Evolutionary conservation across 2,797 vertebrate species (phyloP), one percentile per base, ranked within the genome.

Genomic region (Capromys pilorides): DNA sequence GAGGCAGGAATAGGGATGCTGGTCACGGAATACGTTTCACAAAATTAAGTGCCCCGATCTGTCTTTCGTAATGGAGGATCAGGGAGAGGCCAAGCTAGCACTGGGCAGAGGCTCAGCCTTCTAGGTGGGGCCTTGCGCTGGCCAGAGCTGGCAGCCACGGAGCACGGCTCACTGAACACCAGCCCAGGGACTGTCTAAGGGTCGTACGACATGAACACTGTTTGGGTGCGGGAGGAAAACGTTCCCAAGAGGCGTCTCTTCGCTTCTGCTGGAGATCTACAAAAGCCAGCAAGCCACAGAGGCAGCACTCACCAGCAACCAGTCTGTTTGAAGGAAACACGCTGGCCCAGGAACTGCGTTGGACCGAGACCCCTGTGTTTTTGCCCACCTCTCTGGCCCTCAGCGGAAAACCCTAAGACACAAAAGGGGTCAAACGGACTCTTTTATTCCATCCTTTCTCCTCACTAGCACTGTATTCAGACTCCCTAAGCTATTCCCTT

Each of bases 41-140:
- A 95, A 88, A 81, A 45, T 88, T 85, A 81, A 93, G 64, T 62
- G 45, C 93, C 91, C 89, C 59, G 92, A 69, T 86, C 80, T 95
- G 85, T 88, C 85, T 28, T 28, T 33, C 75, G 94, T 77, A 93
- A 91, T 51, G 24, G 77, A 87, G 84, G 31, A 61, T 61, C 36
- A 2, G 28, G 49, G 5, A 33, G 67, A 90, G 54, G n/a, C 67
- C 78, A 90, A 83, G 54, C 51, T 39, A 41, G 41, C 54, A 16
- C 54, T 33, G 45, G 69, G 57, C 78, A 69, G 89, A 92, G 91
- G 33, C 61, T 66, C 45, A 10, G 1, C n/a, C n/a, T 77, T 54
- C 54, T 41, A 1, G 22, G 39, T 66, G 45, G 41, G 26, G 26
- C 19, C 16, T 71, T 64, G 21, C 7, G 28, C 61, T 36, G 4